phyloP scores from a whole-genome alignment of 2,113 vertebrate genomes.

The Lontra canadensis region DNA sequence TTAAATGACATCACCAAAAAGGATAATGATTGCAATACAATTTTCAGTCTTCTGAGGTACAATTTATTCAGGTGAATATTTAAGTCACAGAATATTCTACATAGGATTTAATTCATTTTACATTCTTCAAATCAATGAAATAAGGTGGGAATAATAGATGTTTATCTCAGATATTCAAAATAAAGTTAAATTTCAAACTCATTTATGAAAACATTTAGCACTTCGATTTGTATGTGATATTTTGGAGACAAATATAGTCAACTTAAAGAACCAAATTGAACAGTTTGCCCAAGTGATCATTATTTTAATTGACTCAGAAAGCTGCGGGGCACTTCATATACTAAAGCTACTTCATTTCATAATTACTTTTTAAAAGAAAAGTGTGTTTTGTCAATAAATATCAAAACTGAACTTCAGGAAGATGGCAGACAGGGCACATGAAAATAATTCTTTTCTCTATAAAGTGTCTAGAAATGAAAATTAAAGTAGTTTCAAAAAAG shows the following conservation, averaged over 20 bases:
- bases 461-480: background rate
- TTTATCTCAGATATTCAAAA: background rate
- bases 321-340: background rate
- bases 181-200: background rate
- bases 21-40: background rate
- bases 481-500: background rate
- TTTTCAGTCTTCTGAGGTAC: background rate
- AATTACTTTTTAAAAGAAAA: background rate
- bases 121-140: background rate
- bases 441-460: background rate
- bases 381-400: background rate
- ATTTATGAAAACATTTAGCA: background rate
- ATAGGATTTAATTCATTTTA: background rate
- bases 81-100: background rate
- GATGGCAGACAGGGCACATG: background rate
- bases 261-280: background rate
- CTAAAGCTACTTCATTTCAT: background rate
- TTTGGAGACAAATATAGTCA: background rate
- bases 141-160: background rate
- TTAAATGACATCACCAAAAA: background rate
- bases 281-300: background rate
- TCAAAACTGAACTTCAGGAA: background rate
- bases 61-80: background rate
- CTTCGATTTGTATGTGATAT: background rate
- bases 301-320: background rate